A percentile compares a stretch with the other conserved stretches of the same genome.
Evolutionary conservation across 2,888 invertebrate species (phyloP).

Genomic region (Invenusta paracnida): DNA sequence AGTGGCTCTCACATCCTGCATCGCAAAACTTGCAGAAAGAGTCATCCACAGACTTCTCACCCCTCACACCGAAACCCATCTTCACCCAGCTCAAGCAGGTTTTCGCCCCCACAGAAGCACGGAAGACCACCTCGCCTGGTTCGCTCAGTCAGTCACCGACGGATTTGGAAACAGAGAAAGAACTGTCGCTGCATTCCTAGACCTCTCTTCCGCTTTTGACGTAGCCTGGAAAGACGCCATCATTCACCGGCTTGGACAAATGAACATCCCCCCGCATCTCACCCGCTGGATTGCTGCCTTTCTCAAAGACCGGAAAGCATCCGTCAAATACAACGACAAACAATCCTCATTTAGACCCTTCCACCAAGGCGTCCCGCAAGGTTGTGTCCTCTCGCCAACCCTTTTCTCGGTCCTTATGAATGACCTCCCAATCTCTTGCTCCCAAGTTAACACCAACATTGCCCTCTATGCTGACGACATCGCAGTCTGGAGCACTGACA

Average conservation of each 20-base stretch:
- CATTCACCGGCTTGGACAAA: neutral
- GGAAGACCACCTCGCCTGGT: too few species aligned
- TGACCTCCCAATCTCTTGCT: neutral
- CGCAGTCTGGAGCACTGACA: neutral
- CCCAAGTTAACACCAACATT: neutral
- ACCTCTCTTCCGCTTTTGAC: neutral
- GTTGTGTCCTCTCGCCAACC: neutral
- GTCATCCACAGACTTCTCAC: too few species aligned
- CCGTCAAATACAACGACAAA: neutral
- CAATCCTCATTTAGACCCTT: neutral
- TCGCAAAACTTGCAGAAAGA: too few species aligned
- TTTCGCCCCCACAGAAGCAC: too few species aligned
- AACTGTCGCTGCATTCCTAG: neutral
- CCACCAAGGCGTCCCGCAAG: neutral
- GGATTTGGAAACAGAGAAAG: too few species aligned
- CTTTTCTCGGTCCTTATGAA: neutral
- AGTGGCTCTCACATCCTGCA: too few species aligned
- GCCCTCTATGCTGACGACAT: neutral
- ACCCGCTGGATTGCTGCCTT: neutral
- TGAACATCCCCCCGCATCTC: neutral
- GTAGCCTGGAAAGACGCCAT: neutral
- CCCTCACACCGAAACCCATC: too few species aligned
- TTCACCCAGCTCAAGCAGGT: too few species aligned
- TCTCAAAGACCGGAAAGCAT: neutral
- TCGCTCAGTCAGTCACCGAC: too few species aligned